Evolutionary conservation across 2,797 vertebrate species (phyloP), one percentile per base, ranked within the genome.

Genomic region (Prunella strophiata): DNA sequence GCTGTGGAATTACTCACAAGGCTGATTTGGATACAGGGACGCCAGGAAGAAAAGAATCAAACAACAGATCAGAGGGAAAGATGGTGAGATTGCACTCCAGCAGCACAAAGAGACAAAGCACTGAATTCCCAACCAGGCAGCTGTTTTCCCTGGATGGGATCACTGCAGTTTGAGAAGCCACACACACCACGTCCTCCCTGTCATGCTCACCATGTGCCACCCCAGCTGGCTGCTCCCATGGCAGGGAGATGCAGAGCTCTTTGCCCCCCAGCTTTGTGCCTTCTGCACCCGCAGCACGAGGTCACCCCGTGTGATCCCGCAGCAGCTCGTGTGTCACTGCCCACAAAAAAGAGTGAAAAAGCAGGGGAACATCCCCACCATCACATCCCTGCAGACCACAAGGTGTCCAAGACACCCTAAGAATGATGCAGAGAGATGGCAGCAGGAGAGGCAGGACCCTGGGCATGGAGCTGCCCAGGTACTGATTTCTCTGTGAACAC

Each of bases 401-500:
- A 36, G 36, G 36, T 0, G 0, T 3, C 75, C 4, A 0, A 22
- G 20, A 45, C 20, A 27, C 14, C 50, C 71, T 54, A 11, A 6
- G 12, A 16, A 11, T 0, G 0, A 30, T 5, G 59, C 2, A 0
- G 50, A 16, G 40, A 21, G 42, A 58, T 0, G 0, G 61, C 32
- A 50, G 73, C 8, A 3, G 45, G 22, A 70, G 17, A 26, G 58
- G 36, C 48, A 51, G 54, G 11, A 59, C 3, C 52, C 27, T 2
- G 4, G 14, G 45, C 22, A 7, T 0, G 1, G 8, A 10, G 36
- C 34, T n/a, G 29, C 68, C 48, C 5, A 2, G 1, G 1, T 1
- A 14, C 1, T 4, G 58, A 14, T 32, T 42, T 4, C 3, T 71
- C 51, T 1, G 0, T 1, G 0, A 80, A 38, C 2, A 1, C 26